Conservation (phyloP, 2,113 vertebrate genomes). For the Diadophis punctatus region DNA sequence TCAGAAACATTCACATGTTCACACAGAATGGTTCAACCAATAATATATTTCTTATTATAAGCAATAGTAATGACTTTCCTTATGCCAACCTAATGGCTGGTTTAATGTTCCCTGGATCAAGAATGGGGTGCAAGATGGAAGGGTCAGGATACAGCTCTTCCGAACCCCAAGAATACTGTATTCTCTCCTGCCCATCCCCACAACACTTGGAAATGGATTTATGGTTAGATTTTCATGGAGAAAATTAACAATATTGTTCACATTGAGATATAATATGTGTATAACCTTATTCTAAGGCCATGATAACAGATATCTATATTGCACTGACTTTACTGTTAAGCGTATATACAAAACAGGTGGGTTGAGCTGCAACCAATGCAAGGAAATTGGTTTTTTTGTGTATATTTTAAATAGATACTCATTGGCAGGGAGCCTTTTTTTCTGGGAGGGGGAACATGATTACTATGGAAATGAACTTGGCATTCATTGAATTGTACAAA, state of each 20-base stretch:
- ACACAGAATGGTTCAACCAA: not conserved
- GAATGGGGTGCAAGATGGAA: not conserved
- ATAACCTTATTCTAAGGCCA: not conserved
- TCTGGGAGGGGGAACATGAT: not conserved
- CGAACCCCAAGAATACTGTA: not conserved
- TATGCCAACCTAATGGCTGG: not conserved
- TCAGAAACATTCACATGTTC: not conserved
- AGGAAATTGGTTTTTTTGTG: not conserved
- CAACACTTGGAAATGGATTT: not conserved
- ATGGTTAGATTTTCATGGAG: not conserved
- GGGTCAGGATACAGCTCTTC: not conserved
- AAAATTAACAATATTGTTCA: not conserved
- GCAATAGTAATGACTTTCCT: not conserved
- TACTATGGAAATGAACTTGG: conserved; percentile 35
- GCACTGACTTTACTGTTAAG: not conserved
- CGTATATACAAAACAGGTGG: not conserved
- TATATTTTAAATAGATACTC: conserved; percentile 21
- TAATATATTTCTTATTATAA: not conserved
- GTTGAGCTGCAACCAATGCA: not conserved
- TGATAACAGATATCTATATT: not conserved
- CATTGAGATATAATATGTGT: not conserved
- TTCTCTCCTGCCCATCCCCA: not conserved
- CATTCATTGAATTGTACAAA: conserved; percentile 32
- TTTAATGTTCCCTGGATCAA: not conserved
- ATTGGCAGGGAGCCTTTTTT: conserved; percentile 23